These are phyloP conservation scores for Delia radicum DNA, from an alignment of 1,140 invertebrate species.

Conservation along the genomic window DNA sequence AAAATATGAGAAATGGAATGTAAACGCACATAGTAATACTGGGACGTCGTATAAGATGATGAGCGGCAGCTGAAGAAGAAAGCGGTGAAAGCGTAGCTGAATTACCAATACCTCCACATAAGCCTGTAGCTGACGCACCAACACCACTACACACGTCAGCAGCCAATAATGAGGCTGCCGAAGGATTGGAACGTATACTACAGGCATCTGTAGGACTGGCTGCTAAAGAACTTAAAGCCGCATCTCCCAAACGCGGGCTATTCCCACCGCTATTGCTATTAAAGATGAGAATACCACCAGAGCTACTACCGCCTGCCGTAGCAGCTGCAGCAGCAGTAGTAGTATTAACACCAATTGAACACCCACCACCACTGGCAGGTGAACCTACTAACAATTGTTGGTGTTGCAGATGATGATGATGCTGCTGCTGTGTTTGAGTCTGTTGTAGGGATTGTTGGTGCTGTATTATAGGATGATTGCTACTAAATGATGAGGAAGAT, in stretches of 20 bases:
- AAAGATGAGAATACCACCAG: background rate
- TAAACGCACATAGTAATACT: constrained; percentile 55
- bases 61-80: constrained; percentile 37
- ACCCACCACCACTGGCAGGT: constrained; percentile 27
- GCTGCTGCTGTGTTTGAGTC: constrained; percentile 18
- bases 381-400: constrained; percentile 41
- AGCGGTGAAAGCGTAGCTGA: constrained; percentile 50
- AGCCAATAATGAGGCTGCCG: constrained; percentile 51
- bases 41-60: constrained; percentile 52
- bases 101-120: constrained; percentile 6
- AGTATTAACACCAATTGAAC: background rate
- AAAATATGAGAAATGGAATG: background rate
- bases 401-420: constrained; percentile 23
- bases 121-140: constrained; percentile 36
- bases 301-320: background rate
- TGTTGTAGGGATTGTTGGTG: constrained; percentile 26
- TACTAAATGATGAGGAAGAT: background rate
- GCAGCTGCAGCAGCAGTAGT: background rate
- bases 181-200: constrained; percentile 54
- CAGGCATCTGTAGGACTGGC: constrained; percentile 53
- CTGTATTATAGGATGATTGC: background rate
- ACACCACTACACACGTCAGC: constrained; percentile 41
- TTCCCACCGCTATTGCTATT: constrained; percentile 25
- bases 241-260: constrained; percentile 42
- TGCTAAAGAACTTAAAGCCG: constrained; percentile 47